Evolutionary conservation across 2,888 invertebrate species (phyloP).

Genomic region (Lymantria dispar): DNA sequence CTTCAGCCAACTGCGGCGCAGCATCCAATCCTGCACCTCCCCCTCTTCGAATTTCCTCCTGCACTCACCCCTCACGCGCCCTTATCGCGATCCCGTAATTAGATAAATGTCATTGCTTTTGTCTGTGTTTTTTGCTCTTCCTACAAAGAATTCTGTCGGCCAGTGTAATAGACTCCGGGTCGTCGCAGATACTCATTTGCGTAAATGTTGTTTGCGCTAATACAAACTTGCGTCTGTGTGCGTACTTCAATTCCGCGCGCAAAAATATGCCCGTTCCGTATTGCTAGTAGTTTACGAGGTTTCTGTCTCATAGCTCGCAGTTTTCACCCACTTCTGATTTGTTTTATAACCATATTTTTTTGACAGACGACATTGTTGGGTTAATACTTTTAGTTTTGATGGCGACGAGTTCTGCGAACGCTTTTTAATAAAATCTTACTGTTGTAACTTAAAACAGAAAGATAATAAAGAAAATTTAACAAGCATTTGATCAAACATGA

Average conservation of each 20-base stretch:
- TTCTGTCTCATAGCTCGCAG: conserved; percentile 27
- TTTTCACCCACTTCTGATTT: conserved; percentile 38
- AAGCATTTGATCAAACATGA: not conserved
- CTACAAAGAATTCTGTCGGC: conserved; percentile 47
- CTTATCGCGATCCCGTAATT: conserved; percentile 78
- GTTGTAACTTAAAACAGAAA: not conserved
- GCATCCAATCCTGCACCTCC: conserved; percentile 44
- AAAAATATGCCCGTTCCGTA: conserved; percentile 38
- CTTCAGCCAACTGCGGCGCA: conserved; percentile 59
- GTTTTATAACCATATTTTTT: conserved; percentile 31
- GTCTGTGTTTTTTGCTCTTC: conserved; percentile 57
- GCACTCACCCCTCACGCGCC: conserved; percentile 45
- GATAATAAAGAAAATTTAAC: not conserved
- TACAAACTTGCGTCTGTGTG: conserved; percentile 20
- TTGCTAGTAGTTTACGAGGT: conserved; percentile 40
- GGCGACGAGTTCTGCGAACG: conserved; percentile 5
- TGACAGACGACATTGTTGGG: conserved; percentile 11
- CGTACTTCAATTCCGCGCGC: conserved; percentile 30
- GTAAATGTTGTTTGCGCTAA: conserved; percentile 38
- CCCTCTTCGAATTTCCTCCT: conserved; percentile 36
- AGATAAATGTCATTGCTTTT: conserved; percentile 80
- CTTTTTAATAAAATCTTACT: conserved; percentile 3
- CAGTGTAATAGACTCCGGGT: conserved; percentile 50
- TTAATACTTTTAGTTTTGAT: conserved; percentile 10
- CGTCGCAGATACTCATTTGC: conserved; percentile 44